These are phyloP conservation scores for Drosophila kambysellisi DNA, from an alignment of 2,888 invertebrate genomes.

Conservation along the genomic window DNA sequence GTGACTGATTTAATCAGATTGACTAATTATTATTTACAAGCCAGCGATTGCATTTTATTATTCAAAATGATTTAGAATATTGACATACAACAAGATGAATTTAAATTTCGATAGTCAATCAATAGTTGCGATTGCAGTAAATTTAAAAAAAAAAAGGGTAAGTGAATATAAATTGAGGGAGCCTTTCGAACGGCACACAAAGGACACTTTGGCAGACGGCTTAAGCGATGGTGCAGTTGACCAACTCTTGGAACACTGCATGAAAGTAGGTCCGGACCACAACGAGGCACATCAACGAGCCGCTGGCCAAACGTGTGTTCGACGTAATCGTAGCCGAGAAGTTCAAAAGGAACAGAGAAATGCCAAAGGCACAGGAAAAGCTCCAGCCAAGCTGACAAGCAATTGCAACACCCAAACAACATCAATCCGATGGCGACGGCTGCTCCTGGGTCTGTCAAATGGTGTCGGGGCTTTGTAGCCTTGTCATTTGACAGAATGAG, in stretches of 20 bases:
- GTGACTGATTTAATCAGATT: not conserved
- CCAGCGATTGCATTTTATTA: not conserved
- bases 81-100: not conserved
- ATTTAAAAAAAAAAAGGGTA: not conserved
- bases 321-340: slow-evolving; percentile 63
- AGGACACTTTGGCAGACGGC: slow-evolving; percentile 64
- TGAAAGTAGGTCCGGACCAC: slow-evolving; percentile 4
- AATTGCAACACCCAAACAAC: slow-evolving; percentile 43
- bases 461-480: slow-evolving; percentile 32
- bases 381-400: slow-evolving; percentile 14
- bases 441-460: slow-evolving; percentile 38
- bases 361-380: not conserved
- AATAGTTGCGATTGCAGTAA: not conserved
- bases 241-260: slow-evolving; percentile 16
- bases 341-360: slow-evolving; percentile 42
- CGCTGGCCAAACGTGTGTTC: slow-evolving; percentile 61
- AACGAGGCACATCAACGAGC: slow-evolving; percentile 27
- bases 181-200: slow-evolving; percentile 33
- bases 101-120: not conserved
- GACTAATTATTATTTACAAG: not conserved
- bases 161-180: slow-evolving; percentile 11
- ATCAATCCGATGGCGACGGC: slow-evolving; percentile 42
- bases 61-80: not conserved
- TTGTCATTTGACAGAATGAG: slow-evolving; percentile 47
- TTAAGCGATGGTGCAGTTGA: slow-evolving; percentile 32